Evolutionary conservation across 1,140 invertebrate species (phyloP), one percentile per base, ranked within the genome.

Genomic region (Eueides isabella): DNA sequence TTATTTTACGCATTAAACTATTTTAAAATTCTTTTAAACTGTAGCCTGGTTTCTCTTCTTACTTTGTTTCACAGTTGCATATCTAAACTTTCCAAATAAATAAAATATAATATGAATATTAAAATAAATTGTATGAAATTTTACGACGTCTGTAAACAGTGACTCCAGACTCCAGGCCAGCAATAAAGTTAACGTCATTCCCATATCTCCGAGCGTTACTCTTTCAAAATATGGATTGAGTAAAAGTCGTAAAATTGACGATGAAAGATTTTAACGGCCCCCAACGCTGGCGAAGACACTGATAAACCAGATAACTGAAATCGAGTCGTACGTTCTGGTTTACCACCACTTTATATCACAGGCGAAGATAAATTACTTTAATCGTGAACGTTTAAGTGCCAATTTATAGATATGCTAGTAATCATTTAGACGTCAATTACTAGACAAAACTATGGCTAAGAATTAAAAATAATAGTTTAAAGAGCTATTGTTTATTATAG

Each of bases 211-310:
- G 74, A 63, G 44, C 44, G 30, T 67, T 80, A 74, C 74, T 78
- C 80, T 77, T 74, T 77, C 78, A 77, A 82, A 82, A 79, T 82
- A 82, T 80, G 75, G 79, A 79, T 80, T 78, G 76, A 67, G 63
- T 66, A 61, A 19, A 61, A 63, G 66, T 76, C 76, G 63, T 83
- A 83, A 83, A 81, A 76, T 61, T 75, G 80, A 78, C 78, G 67
- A 62, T 72, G 35, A 68, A 72, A 55, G 67, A 69, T 62, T 78
- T 82, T 82, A 82, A 82, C 80, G 76, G 67, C 74, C 28, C 31
- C 48, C 33, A 62, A 41, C 64, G 67, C 30, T 69, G 19, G 44
- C 30, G 67, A 61, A 30, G 67, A 30, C 67, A 23, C 44, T 68
- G 67, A 61, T 61, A 61, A 62, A 55, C 48, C 48, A 55, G 48